Evolutionary conservation across 2,113 vertebrate species (phyloP).

Genomic region (Platycercus adscitus): DNA sequence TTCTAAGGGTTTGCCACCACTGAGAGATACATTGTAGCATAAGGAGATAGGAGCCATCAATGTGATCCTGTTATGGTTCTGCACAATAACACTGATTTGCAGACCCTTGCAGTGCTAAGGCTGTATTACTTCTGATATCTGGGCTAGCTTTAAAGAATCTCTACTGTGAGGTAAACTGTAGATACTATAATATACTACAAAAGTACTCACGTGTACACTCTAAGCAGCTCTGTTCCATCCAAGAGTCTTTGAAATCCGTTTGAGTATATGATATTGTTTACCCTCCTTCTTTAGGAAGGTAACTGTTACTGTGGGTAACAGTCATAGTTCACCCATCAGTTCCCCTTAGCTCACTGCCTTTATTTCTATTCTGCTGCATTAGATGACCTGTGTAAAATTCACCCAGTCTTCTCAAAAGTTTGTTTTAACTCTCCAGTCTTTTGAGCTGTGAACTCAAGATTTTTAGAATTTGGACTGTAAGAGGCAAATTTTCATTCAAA

Average conservation of each 20-base stretch:
- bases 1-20: background rate
- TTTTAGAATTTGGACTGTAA: background rate
- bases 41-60: accelerated
- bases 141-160: background rate
- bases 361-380: background rate
- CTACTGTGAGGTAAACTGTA: background rate
- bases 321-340: background rate
- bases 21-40: background rate
- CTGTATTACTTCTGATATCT: background rate
- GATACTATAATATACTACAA: background rate
- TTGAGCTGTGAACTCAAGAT: background rate
- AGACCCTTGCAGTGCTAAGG: background rate
- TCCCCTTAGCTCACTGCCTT: background rate
- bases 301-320: background rate
- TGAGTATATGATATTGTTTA: background rate
- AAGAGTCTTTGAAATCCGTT: background rate
- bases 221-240: background rate
- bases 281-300: background rate
- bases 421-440: background rate
- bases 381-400: background rate
- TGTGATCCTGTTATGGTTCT: accelerated
- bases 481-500: background rate
- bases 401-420: background rate
- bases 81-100: background rate
- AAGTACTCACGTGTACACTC: background rate